A percentile compares a stretch with the other conserved stretches of the same genome.
Conservation (phyloP, 2,888 invertebrate species). For the Pilophorus perplexus region DNA sequence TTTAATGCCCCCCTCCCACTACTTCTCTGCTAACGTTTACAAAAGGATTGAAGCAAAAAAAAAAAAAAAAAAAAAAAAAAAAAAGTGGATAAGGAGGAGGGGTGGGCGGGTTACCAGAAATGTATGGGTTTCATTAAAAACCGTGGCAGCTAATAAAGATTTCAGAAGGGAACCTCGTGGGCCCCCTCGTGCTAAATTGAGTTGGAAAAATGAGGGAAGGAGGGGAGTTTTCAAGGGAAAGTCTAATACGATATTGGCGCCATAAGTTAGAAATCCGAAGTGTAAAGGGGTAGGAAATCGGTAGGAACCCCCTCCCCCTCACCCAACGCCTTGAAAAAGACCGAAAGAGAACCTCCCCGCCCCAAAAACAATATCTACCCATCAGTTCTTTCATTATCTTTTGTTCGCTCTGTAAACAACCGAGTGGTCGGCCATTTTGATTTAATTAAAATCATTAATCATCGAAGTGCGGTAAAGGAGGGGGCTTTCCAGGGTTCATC, state of each 20-base stretch:
- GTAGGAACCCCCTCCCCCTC: background rate
- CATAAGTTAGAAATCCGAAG: constrained; percentile 32
- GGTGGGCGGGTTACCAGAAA: background rate
- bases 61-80: no score
- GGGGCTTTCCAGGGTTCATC: constrained; percentile 26
- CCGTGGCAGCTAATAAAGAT: constrained; percentile 24
- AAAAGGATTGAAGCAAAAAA: background rate
- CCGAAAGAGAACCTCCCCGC: background rate
- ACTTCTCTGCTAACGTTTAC: background rate
- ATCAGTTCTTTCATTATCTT: constrained; percentile 42
- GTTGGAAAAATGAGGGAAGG: constrained; percentile 4
- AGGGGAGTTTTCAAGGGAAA: constrained; percentile 20
- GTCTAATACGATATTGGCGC: constrained; percentile 30
- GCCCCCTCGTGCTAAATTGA: constrained; percentile 18
- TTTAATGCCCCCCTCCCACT: constrained; percentile 7
- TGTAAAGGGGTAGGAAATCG: constrained; percentile 19
- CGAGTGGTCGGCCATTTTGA: constrained; percentile 41
- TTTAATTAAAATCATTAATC: constrained; percentile 44
- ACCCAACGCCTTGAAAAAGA: no score
- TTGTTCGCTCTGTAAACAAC: constrained; percentile 40
- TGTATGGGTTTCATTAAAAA: constrained; percentile 34
- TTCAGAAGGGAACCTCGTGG: no score
- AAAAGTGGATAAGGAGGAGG: no score
- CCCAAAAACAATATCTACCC: constrained; percentile 38
- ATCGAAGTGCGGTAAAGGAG: background rate